Evolutionary conservation across 2,888 invertebrate genomes (phyloP).

Genomic region (Oligia strigilis): DNA sequence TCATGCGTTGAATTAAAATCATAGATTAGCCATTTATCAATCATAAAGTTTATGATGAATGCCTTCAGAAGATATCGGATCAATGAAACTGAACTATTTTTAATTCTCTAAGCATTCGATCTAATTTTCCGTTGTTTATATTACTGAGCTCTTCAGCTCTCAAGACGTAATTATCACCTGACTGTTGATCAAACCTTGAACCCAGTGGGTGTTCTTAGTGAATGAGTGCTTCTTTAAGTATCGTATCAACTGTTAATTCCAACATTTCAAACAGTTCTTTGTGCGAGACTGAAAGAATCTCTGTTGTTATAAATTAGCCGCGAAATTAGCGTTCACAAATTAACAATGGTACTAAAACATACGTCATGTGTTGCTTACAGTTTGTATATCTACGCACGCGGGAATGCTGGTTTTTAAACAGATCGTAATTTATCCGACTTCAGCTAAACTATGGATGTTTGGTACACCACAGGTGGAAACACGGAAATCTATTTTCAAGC

Average conservation of each 20-base stretch:
- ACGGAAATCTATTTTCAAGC: slow-evolving; percentile 87
- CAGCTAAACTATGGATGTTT: slow-evolving; percentile 75
- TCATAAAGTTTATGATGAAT: slow-evolving; percentile 31
- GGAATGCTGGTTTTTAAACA: slow-evolving; percentile 67
- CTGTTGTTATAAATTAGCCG: slow-evolving; percentile 73
- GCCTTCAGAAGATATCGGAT: slow-evolving; percentile 28
- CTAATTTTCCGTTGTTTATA: slow-evolving; percentile 46
- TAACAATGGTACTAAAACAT: slow-evolving; percentile 58
- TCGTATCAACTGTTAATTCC: slow-evolving; percentile 43
- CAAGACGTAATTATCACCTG: slow-evolving; percentile 47
- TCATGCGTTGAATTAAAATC: slow-evolving; percentile 21
- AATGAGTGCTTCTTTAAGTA: slow-evolving; percentile 40
- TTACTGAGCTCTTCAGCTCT: slow-evolving; percentile 30
- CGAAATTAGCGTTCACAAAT: slow-evolving; percentile 66
- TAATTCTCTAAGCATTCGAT: slow-evolving; percentile 26
- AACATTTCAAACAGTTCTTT: slow-evolving; percentile 67
- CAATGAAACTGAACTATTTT: slow-evolving; percentile 46
- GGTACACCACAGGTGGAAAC: slow-evolving; percentile 79
- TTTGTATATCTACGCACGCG: slow-evolving; percentile 56
- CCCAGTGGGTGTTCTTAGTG: slow-evolving; percentile 41
- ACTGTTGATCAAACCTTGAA: slow-evolving; percentile 59
- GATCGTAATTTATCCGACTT: slow-evolving; percentile 69
- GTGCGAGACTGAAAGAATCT: slow-evolving; percentile 63
- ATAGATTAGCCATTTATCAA: slow-evolving; percentile 43
- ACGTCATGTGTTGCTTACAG: slow-evolving; percentile 56